Base-by-base conservation (phyloP, 2,797 vertebrate genomes). In the Chelmon rostratus region DNA sequence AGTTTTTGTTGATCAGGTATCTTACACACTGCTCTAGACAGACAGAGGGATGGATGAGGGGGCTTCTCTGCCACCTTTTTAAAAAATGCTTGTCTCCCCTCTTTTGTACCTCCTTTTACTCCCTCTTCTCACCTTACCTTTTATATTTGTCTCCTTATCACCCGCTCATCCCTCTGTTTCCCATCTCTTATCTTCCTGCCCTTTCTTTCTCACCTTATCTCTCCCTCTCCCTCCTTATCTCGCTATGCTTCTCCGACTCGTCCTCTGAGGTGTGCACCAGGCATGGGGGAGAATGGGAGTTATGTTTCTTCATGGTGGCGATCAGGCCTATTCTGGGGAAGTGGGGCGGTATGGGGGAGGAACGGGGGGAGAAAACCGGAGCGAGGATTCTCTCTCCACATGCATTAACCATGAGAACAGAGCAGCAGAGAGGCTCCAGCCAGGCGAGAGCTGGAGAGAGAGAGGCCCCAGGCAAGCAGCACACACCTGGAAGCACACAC, bases 341-440 rank as follows among this genome's bases (percentile, higher is more conserved):
- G 75, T 28, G 46, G 62, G 68, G 35, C 69, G 46, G 50, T n/a
- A 56, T 13, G 35, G 64, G 49, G 76, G 64, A 49, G 68, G 18
- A 12, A 68, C 59, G 59, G 9, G 19, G 40, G 56, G 74, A 79
- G 75, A 69, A 69, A 65, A 40, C 76, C 52, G 53, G 75, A 56
- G 78, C 7, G 6, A 65, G 79, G 86, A 75, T 64, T 90, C 59
- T 87, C 81, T 89, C 82, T 67, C 16, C 69, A 31, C 87, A 90
- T 92, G 86, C 78, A 92, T 93, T 86, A 93, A 90, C 46, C 85
- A 91, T 90, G 84, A 91, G 83, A 82, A 33, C 63, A 79, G 78
- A 86, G 86, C 70, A 72, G 63, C 81, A 68, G 37, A 67, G 72
- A 77, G 83, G 81, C 84, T 86, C 78, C 83, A 87, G 71, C 46